Evolutionary conservation across 2,113 vertebrate genomes (phyloP).

Genomic region (Cacatua alba): DNA sequence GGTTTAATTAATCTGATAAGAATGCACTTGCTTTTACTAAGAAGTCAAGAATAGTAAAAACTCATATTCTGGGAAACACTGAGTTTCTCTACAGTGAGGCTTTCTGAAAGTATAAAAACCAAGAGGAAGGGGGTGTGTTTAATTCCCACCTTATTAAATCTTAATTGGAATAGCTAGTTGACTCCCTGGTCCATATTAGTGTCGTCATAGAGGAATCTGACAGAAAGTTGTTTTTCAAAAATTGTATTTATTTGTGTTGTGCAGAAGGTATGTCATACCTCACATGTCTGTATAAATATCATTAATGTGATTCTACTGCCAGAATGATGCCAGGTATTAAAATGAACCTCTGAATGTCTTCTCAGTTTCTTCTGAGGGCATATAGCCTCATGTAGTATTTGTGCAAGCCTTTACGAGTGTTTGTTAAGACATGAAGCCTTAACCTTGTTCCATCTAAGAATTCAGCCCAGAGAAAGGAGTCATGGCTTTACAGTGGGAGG

Average conservation of each 20-base stretch:
- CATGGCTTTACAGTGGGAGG: background rate
- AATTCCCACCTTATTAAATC: background rate
- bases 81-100: background rate
- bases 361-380: background rate
- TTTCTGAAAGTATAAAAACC: background rate
- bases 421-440: background rate
- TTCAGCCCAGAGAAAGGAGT: background rate
- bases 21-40: background rate
- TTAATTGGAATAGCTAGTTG: background rate
- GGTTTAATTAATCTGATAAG: background rate
- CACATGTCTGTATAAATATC: background rate
- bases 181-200: background rate
- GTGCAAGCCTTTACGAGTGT: background rate
- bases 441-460: background rate
- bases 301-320: background rate
- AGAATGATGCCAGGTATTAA: background rate
- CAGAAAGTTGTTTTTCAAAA: background rate
- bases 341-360: background rate
- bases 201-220: background rate
- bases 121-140: background rate
- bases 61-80: background rate
- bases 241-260: background rate
- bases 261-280: accelerated
- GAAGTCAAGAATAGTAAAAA: background rate
- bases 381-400: background rate